Conservation (phyloP, 1,140 invertebrate genomes). For the Orchesella cincta region DNA sequence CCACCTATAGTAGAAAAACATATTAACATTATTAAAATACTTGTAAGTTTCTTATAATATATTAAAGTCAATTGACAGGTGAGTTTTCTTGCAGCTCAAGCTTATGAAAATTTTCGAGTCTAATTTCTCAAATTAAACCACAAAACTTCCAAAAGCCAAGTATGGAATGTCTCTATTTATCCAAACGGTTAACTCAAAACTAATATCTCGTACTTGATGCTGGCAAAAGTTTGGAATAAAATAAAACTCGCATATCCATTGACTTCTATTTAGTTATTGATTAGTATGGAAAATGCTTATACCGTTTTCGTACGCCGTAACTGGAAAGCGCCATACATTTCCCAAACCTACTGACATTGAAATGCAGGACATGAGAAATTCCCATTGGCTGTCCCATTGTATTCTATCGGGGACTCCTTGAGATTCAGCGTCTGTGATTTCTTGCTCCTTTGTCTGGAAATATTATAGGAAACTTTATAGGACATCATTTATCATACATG, state of each 20-base stretch:
- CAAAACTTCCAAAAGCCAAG: too few relatives aligned
- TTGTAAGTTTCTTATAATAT: too few relatives aligned
- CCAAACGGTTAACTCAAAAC: too few relatives aligned
- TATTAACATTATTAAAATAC: neutral
- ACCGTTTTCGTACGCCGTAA: conserved; percentile 23
- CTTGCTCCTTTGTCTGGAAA: neutral
- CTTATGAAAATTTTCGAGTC: neutral
- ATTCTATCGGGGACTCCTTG: neutral
- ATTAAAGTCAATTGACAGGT: too few relatives aligned
- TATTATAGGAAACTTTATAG: neutral
- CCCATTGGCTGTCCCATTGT: conserved; percentile 60
- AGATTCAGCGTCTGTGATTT: conserved; percentile 18
- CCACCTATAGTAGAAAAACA: conserved; percentile 51
- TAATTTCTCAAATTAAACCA: neutral
- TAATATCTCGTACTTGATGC: too few relatives aligned
- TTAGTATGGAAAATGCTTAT: neutral
- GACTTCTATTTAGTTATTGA: neutral
- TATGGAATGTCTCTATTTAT: too few relatives aligned
- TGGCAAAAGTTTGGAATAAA: neutral
- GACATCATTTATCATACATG: neutral
- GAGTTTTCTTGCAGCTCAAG: too few relatives aligned
- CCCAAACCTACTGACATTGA: conserved; percentile 31
- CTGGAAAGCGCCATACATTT: conserved; percentile 33
- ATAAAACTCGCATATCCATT: too few relatives aligned
- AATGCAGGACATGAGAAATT: conserved; percentile 72